A percentile compares a stretch with the other conserved stretches of the same genome.
Conservation (phyloP, 2,113 vertebrate genomes). For the Rhadina sibilatrix region DNA sequence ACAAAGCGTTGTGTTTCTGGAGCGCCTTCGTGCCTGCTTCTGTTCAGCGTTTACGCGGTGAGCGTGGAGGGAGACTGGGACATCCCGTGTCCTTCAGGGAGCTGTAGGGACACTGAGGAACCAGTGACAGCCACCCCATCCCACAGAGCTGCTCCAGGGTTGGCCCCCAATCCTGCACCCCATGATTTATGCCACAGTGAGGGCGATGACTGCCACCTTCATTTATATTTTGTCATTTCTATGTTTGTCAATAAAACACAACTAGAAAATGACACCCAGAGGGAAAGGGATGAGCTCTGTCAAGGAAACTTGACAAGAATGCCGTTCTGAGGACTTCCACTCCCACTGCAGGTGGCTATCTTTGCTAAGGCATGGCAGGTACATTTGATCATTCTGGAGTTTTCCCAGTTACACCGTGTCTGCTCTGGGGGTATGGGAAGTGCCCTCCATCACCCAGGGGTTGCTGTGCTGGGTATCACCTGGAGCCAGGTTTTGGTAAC, state of each 20-base stretch:
- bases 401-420: background rate
- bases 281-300: background rate
- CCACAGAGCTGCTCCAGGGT: background rate
- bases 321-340: background rate
- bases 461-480: background rate
- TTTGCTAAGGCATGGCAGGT: background rate
- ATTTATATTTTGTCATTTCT: background rate
- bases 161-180: background rate
- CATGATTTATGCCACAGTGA: background rate
- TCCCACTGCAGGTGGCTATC: background rate
- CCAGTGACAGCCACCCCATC: background rate
- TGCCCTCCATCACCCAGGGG: background rate
- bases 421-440: background rate
- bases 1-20: background rate
- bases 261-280: background rate
- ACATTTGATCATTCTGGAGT: background rate
- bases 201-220: background rate
- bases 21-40: background rate
- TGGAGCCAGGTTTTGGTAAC: background rate
- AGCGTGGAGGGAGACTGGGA: background rate
- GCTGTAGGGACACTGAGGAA: background rate
- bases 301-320: background rate
- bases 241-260: background rate
- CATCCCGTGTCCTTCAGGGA: background rate
- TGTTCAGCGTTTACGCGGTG: background rate